Conservation (phyloP, 2,888 invertebrate species). For the Boloria euphrosyne region DNA sequence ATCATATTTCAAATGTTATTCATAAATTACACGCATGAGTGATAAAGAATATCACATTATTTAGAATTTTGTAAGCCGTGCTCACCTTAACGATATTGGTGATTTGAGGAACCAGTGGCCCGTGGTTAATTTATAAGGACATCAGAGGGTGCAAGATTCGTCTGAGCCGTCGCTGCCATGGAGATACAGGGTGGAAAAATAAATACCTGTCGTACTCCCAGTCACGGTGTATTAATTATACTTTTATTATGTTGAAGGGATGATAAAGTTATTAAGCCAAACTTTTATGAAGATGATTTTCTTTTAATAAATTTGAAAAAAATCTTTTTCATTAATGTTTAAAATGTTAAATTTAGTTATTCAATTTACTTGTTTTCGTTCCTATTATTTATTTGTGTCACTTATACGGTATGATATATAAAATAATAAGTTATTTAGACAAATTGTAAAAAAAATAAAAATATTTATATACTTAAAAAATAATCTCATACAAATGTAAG, state of each 20-base stretch:
- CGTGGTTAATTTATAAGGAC: conserved; percentile 71
- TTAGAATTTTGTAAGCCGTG: conserved; percentile 65
- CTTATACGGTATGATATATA: too few species aligned
- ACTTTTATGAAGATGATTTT: too few species aligned
- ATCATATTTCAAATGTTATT: conserved; percentile 31
- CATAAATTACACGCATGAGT: conserved; percentile 65
- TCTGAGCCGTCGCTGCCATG: conserved; percentile 36
- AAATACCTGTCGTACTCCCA: conserved; percentile 22
- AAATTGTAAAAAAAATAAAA: too few species aligned
- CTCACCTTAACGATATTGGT: conserved; percentile 58
- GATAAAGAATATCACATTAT: conserved; percentile 64
- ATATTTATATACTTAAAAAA: too few species aligned
- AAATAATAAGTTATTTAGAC: too few species aligned
- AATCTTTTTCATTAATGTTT: too few species aligned
- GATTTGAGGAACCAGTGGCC: conserved; percentile 57
- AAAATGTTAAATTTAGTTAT: too few species aligned
- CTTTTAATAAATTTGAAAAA: too few species aligned
- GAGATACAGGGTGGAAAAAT: conserved; percentile 28
- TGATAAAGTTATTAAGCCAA: not conserved
- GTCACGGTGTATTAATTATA: conserved; percentile 1
- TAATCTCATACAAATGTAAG: too few species aligned
- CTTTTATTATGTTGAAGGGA: conserved; percentile 3
- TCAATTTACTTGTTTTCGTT: too few species aligned
- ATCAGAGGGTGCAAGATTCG: conserved; percentile 51
- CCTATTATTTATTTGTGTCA: too few species aligned